Percentiles rank a stretch among this genome's conserved stretches.
These are phyloP conservation scores for Lanius collurio DNA, from an alignment of 2,113 vertebrate species.

Conservation along the genomic window DNA sequence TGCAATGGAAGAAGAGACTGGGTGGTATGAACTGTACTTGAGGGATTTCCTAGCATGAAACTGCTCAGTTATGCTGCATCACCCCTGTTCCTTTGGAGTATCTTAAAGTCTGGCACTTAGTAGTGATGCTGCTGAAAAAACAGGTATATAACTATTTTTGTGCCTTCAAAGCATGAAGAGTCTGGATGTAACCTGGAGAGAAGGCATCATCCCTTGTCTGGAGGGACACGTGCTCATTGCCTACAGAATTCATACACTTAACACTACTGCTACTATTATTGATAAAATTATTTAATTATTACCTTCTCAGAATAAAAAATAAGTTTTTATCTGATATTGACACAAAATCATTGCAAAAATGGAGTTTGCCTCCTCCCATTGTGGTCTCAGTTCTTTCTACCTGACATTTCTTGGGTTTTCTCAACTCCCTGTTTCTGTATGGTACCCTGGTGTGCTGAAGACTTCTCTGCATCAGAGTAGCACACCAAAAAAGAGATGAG, in stretches of 20 bases:
- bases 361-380: neutral
- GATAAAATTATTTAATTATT: neutral
- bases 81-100: neutral
- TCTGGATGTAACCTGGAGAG: neutral
- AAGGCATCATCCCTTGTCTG: neutral
- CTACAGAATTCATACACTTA: neutral
- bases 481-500: neutral
- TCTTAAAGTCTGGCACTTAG: neutral
- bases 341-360: neutral
- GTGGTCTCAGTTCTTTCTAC: neutral
- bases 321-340: neutral
- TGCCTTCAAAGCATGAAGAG: neutral
- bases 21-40: neutral
- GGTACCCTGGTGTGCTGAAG: neutral
- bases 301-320: neutral
- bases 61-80: neutral
- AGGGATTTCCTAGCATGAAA: neutral
- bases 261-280: neutral
- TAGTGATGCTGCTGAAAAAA: neutral
- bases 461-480: neutral
- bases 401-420: neutral
- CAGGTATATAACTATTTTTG: neutral
- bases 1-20: neutral
- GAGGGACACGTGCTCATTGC: neutral
- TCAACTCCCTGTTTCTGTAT: neutral